phyloP scores from a whole-genome alignment of 2,797 vertebrate genomes.

The Hipposideros larvatus region DNA sequence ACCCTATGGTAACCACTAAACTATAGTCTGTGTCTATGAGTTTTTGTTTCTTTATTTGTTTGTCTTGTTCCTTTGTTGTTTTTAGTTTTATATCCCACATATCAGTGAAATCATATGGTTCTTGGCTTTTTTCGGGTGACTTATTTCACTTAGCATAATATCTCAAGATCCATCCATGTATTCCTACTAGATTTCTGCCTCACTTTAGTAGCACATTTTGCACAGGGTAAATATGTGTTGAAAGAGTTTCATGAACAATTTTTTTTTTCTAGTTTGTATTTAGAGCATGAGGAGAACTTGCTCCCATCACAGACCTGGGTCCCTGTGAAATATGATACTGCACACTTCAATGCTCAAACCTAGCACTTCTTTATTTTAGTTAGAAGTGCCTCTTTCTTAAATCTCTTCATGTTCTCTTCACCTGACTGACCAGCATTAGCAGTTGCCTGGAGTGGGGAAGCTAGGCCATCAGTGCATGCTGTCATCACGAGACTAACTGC shows the following conservation, averaged over 20 bases:
- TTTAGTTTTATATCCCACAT: too few species aligned
- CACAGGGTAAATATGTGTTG: neutral
- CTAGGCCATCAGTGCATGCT: neutral
- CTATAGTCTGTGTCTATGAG: too few species aligned
- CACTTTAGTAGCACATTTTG: neutral
- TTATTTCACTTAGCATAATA: too few species aligned
- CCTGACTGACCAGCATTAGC: neutral
- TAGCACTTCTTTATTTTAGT: constrained; percentile 40
- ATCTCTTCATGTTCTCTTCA: neutral
- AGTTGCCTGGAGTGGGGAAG: neutral
- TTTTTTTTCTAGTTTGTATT: neutral
- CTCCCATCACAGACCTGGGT: neutral
- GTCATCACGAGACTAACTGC: neutral
- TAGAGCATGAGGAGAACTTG: neutral
- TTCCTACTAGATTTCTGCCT: neutral
- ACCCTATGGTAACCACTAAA: too few species aligned
- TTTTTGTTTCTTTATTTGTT: too few species aligned
- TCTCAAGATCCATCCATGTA: neutral
- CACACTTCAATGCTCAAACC: neutral
- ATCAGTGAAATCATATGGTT: too few species aligned
- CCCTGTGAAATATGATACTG: constrained; percentile 12
- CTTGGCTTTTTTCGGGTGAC: too few species aligned
- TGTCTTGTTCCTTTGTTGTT: too few species aligned
- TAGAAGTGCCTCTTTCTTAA: neutral
- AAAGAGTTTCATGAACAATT: neutral